These are phyloP conservation scores for Drosophila engyochracea DNA, from an alignment of 2,888 invertebrate species.

Conservation along the genomic window DNA sequence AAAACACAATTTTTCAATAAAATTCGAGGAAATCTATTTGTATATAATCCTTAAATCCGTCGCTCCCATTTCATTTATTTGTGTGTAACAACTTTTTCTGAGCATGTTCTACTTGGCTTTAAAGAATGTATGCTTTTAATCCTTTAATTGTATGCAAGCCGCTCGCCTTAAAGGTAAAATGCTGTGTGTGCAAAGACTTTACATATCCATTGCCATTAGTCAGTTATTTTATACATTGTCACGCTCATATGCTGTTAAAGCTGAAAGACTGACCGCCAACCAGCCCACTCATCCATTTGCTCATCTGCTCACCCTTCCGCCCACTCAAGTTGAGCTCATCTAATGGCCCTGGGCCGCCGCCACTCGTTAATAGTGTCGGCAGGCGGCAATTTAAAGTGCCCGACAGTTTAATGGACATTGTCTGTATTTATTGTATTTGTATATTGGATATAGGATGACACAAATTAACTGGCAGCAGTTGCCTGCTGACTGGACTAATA, in stretches of 20 bases:
- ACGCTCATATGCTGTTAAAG: slow-evolving; percentile 20
- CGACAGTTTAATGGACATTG: slow-evolving; percentile 72
- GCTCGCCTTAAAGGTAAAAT: slow-evolving; percentile 3
- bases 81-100: neutral
- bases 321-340: slow-evolving; percentile 21
- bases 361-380: slow-evolving; percentile 3
- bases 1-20: neutral
- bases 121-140: neutral
- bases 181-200: neutral
- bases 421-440: slow-evolving; percentile 71
- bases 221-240: slow-evolving; percentile 31
- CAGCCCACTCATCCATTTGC: neutral
- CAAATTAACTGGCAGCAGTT: slow-evolving; percentile 25
- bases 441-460: slow-evolving; percentile 49
- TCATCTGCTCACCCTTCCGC: neutral
- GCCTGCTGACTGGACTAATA: slow-evolving; percentile 37
- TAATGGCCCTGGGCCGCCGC: slow-evolving; percentile 45
- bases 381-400: slow-evolving; percentile 66
- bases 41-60: neutral
- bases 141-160: neutral
- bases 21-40: neutral
- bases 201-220: slow-evolving; percentile 21
- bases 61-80: neutral
- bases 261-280: slow-evolving; percentile 1
- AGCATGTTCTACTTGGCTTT: neutral